These are phyloP conservation scores for Nyctalus aviator DNA, from an alignment of 2,797 vertebrate genomes.

Conservation along the genomic window DNA sequence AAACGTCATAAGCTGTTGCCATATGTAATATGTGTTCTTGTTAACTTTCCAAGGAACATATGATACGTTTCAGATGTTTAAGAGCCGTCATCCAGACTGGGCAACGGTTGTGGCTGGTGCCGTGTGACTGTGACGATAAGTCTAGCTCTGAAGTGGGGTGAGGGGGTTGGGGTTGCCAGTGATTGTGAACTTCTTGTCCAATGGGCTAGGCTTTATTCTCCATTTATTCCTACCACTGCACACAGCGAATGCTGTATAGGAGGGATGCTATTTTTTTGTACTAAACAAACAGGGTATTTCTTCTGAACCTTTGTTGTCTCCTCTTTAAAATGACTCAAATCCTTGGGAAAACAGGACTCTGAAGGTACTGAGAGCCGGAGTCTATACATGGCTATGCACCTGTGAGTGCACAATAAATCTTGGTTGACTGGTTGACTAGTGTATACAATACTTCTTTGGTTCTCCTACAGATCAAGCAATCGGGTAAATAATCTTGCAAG, in stretches of 20 bases:
- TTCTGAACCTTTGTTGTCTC: neutral
- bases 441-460: neutral
- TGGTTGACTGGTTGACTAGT: neutral
- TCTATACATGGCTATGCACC: neutral
- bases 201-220: accelerated
- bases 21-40: neutral
- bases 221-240: neutral
- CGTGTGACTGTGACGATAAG: neutral
- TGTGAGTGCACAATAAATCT: conserved; percentile 31
- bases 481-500: neutral
- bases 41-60: neutral
- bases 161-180: accelerated
- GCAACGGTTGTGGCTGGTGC: neutral
- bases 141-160: accelerated
- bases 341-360: neutral
- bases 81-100: neutral
- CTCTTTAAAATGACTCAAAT: neutral
- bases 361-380: neutral
- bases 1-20: neutral
- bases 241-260: neutral
- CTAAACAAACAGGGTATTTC: conserved; percentile 22
- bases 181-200: neutral
- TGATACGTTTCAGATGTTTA: neutral
- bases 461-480: conserved; percentile 44
- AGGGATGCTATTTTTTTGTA: neutral